Percentiles rank a stretch among this genome's conserved stretches.
These are phyloP conservation scores for Psococerastis gibbosa DNA, from an alignment of 2,888 invertebrate species.

Conservation along the genomic window DNA sequence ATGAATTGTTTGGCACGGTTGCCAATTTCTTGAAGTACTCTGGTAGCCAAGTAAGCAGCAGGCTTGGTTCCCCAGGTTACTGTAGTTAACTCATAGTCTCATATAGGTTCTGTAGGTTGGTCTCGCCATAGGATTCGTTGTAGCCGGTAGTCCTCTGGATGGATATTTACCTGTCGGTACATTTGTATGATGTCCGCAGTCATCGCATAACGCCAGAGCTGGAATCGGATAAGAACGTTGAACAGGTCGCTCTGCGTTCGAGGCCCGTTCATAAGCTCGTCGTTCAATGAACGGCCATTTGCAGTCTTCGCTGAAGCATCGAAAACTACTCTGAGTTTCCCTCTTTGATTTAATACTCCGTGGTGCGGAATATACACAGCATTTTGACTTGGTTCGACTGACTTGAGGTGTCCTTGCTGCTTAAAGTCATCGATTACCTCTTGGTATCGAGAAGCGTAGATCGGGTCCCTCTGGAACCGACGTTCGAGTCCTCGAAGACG, in stretches of 20 bases:
- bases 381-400: neutral
- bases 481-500: conserved; percentile 12
- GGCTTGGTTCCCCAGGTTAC: too few species aligned
- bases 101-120: conserved; percentile 11
- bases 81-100: conserved; percentile 1
- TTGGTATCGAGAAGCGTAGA: conserved; percentile 11
- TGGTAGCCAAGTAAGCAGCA: conserved; percentile 1
- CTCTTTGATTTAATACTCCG: conserved; percentile 18
- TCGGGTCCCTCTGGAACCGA: conserved; percentile 12
- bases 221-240: conserved; percentile 13
- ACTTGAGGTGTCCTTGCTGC: conserved; percentile 11
- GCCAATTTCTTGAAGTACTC: neutral
- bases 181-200: conserved; percentile 23
- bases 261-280: neutral
- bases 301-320: neutral
- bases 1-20: neutral
- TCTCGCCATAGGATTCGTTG: conserved; percentile 23
- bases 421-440: conserved; percentile 14
- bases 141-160: conserved; percentile 18
- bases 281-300: neutral
- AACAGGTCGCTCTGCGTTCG: neutral
- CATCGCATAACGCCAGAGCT: conserved; percentile 19
- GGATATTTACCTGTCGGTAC: conserved; percentile 21
- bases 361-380: conserved; percentile 19
- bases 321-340: too few species aligned